Evolutionary conservation across 2,797 vertebrate species (phyloP), one percentile per base, ranked within the genome.

Genomic region (Hafferia zeledoni): DNA sequence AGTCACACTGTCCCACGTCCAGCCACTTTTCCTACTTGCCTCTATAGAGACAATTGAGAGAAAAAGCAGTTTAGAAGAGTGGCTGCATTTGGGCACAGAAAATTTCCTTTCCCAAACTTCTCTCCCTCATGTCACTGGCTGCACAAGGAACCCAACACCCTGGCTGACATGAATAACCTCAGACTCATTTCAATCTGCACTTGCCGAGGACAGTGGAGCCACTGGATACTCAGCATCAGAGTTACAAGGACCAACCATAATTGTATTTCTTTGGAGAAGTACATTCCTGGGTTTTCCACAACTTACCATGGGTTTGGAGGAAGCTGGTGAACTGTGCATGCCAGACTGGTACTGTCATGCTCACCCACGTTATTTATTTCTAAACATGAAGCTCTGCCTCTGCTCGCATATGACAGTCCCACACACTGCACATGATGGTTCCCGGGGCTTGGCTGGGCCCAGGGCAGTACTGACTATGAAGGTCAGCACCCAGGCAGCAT

Each of bases 341-440:
- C 44, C 41, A 74, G 75, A 49, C 68, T 30, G 71, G 46, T 64
- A 35, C 43, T 65, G 55, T 59, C 90, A 90, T 0, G 0, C 44
- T 75, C 78, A 63, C 31, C 79, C 89, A 69, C 14, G 0, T 33
- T 30, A 43, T 30, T 60, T 33, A 22, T 68, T 91, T 79, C 84
- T 67, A 60, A 77, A 77, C 46, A 41, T 10, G 47, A 57, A 70
- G 33, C 56, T 79, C 37, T 82, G 60, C 44, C 52, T 92, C 59
- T 87, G 63, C 59, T 44, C 11, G 31, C 27, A 8, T 12, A 5
- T 22, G 68, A 68, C 4, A 13, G 46, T 74, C 80, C 87, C 78
- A 22, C 63, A 49, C 1, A 1, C 22, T 15, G 59, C 83, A 69
- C 17, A 1, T 10, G 77, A 65, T 0, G 0, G 56, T 53, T 10